Conservation (phyloP, 1,140 invertebrate genomes). For the Lordiphosa mommai region DNA sequence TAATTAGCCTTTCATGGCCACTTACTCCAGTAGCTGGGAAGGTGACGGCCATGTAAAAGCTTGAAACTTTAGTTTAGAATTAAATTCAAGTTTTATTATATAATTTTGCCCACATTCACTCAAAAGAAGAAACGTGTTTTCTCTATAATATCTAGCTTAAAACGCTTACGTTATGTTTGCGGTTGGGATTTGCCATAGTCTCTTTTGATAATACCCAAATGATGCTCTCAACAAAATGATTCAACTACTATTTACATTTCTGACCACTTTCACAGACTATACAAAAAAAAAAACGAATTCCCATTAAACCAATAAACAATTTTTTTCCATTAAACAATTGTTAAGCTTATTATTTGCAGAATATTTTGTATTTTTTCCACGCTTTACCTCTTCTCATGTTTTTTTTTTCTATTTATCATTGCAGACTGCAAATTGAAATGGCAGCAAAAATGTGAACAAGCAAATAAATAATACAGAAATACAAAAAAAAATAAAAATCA, state of each 20-base stretch:
- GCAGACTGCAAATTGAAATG: constrained; percentile 56
- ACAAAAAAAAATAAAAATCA: background rate
- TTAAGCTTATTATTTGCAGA: constrained; percentile 13
- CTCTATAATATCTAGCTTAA: too few relatives aligned
- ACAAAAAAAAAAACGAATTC: background rate
- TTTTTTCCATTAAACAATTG: constrained; percentile 18
- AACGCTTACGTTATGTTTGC: too few relatives aligned
- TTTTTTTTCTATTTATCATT: constrained; percentile 24
- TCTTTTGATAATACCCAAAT: too few relatives aligned
- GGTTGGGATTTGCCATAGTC: too few relatives aligned
- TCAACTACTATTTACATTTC: constrained; percentile 1
- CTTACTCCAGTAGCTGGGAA: too few relatives aligned
- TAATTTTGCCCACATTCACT: too few relatives aligned
- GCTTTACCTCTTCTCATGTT: constrained; percentile 13
- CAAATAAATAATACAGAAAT: constrained; percentile 7
- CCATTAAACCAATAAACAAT: background rate
- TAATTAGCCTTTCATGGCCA: too few relatives aligned
- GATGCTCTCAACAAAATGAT: background rate
- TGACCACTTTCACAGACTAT: background rate
- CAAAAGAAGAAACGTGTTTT: too few relatives aligned
- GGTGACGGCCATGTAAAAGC: too few relatives aligned
- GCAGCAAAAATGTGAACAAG: constrained; percentile 34
- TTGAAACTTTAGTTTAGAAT: too few relatives aligned
- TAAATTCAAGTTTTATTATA: too few relatives aligned
- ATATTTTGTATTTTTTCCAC: constrained; percentile 21